Percentiles rank a stretch among this genome's conserved stretches.
phyloP scores from a whole-genome alignment of 2,888 invertebrate species.

The Lasioglossum morio region DNA sequence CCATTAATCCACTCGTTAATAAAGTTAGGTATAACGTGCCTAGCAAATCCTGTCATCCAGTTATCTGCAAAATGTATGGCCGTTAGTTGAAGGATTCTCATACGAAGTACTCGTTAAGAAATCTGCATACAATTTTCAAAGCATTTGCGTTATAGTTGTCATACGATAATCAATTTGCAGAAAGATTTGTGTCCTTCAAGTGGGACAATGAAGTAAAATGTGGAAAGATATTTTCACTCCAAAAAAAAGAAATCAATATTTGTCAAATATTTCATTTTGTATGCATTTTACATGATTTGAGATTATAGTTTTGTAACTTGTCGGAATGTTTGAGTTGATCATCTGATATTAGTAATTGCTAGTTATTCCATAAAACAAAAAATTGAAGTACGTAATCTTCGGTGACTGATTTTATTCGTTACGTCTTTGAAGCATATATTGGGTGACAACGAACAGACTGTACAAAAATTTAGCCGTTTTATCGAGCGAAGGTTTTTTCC shows the following conservation, averaged over 20 bases:
- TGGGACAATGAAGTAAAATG: background rate
- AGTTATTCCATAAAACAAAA: too few species aligned
- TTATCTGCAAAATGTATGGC: background rate
- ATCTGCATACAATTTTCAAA: background rate
- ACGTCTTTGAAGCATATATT: too few species aligned
- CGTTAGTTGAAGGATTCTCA: background rate
- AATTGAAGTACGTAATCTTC: too few species aligned
- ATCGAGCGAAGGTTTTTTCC: background rate
- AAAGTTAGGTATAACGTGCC: background rate
- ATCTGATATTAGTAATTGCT: too few species aligned
- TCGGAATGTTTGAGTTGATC: too few species aligned
- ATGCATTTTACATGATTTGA: too few species aligned
- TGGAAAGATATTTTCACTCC: background rate
- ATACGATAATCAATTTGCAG: background rate
- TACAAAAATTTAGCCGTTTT: background rate
- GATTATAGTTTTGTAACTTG: too few species aligned
- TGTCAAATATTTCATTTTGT: too few species aligned
- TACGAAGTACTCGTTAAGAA: background rate
- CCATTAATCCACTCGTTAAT: background rate
- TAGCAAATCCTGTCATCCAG: background rate
- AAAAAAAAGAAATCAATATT: too few species aligned
- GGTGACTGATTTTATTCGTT: too few species aligned
- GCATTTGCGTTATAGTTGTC: background rate
- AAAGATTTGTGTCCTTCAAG: background rate
- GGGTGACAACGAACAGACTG: background rate